Evolutionary conservation across 2,113 vertebrate genomes (phyloP).

Genomic region (Shinisaurus crocodilurus): DNA sequence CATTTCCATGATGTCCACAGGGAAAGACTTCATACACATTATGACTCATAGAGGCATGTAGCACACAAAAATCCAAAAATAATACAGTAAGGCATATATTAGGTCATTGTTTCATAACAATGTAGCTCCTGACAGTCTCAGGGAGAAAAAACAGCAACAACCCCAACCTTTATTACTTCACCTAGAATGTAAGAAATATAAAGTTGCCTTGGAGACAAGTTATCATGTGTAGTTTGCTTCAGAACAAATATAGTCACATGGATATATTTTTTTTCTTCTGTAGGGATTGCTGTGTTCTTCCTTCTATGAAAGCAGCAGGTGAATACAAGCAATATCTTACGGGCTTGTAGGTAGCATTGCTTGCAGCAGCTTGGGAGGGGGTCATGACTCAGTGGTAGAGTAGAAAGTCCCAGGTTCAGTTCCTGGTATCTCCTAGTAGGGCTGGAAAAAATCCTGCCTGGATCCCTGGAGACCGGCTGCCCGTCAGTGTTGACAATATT

Average conservation of each 20-base stretch:
- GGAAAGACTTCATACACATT: background rate
- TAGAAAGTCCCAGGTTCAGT: too few relatives aligned
- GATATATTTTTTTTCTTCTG: conserved; percentile 42
- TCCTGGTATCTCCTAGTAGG: too few relatives aligned
- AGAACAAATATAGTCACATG: conserved; percentile 52
- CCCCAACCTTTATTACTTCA: conserved; percentile 13
- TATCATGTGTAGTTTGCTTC: conserved; percentile 49
- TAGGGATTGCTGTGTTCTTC: conserved; percentile 30
- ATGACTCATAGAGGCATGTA: background rate
- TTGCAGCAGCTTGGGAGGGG: background rate
- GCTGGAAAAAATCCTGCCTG: too few relatives aligned
- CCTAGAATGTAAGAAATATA: conserved; percentile 40
- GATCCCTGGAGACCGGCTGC: too few relatives aligned
- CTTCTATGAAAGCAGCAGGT: conserved; percentile 42
- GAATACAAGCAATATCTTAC: conserved; percentile 1
- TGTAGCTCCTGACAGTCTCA: conserved; percentile 3
- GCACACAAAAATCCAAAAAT: conserved; percentile 14
- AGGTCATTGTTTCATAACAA: conserved; percentile 23
- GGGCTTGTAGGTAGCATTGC: conserved; percentile 3
- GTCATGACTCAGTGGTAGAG: too few relatives aligned
- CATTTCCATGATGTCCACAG: background rate
- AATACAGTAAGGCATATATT: conserved; percentile 25
- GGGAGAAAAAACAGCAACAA: background rate
- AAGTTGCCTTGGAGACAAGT: conserved; percentile 57
- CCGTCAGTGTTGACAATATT: too few relatives aligned